phyloP scores from a whole-genome alignment of 2,888 invertebrate species.

The Pimpla rufipes region DNA sequence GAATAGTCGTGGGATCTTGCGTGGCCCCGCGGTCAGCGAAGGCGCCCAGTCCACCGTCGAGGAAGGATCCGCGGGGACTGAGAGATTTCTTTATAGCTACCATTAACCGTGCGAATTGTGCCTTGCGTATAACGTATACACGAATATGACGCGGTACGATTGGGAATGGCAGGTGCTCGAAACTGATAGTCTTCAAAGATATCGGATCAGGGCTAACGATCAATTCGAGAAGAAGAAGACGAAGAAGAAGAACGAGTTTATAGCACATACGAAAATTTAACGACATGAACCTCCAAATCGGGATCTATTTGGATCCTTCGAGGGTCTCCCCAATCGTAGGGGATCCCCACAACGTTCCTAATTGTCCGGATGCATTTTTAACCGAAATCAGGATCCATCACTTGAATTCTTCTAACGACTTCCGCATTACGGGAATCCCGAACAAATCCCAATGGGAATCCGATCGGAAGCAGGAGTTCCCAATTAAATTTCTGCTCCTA shows the following conservation, averaged over 20 bases:
- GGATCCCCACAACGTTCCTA: too few species aligned
- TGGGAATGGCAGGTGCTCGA: background rate
- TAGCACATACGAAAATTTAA: too few species aligned
- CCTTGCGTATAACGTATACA: background rate
- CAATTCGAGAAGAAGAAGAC: slow-evolving; percentile 16
- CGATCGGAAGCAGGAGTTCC: too few species aligned
- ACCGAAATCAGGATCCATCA: too few species aligned
- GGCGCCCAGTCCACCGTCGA: slow-evolving; percentile 1
- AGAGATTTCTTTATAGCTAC: slow-evolving; percentile 59
- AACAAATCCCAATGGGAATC: too few species aligned
- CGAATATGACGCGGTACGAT: slow-evolving; percentile 2
- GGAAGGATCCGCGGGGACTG: slow-evolving; percentile 53
- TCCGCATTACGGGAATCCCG: too few species aligned
- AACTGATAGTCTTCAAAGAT: background rate
- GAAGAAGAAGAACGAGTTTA: background rate
- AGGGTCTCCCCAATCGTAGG: too few species aligned
- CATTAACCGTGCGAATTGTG: background rate
- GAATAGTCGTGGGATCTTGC: slow-evolving; percentile 48
- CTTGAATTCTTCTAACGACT: too few species aligned
- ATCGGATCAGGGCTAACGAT: slow-evolving; percentile 22
- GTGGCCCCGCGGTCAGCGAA: slow-evolving; percentile 4
- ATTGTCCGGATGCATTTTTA: too few species aligned
- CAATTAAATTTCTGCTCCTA: too few species aligned
- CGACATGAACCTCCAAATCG: too few species aligned
- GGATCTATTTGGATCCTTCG: too few species aligned